Conservation (phyloP, 2,113 vertebrate genomes). For the Oryzias curvinotus region DNA sequence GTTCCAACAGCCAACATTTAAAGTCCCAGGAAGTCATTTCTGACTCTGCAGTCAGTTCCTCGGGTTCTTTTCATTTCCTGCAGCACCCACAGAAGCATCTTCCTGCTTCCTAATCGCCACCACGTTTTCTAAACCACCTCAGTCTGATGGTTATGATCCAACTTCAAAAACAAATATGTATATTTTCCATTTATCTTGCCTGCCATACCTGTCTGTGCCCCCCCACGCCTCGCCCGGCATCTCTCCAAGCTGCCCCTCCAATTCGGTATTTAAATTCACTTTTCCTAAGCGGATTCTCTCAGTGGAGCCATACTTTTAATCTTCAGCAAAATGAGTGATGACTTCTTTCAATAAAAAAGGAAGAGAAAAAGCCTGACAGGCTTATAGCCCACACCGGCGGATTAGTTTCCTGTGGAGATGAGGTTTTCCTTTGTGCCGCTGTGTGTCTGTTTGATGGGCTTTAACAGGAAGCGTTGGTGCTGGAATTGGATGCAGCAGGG, state of each 20-base stretch:
- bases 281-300: slow-evolving; percentile 99
- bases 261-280: slow-evolving; percentile 94
- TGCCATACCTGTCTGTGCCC: slow-evolving; percentile 67
- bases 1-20: slow-evolving; percentile 91
- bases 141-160: slow-evolving; percentile 61
- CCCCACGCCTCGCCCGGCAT: slow-evolving; percentile 67
- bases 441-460: slow-evolving; percentile 99
- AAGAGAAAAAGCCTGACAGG: slow-evolving; percentile 83
- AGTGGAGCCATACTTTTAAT: slow-evolving; percentile 99
- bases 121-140: slow-evolving; percentile 62
- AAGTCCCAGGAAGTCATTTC: slow-evolving; percentile 88
- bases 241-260: slow-evolving; percentile 84
- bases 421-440: slow-evolving; percentile 96
- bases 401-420: slow-evolving; percentile 99
- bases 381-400: slow-evolving; percentile 95
- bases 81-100: slow-evolving; percentile 21
- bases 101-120: slow-evolving; percentile 30
- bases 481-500: slow-evolving; percentile 99
- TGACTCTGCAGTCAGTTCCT: slow-evolving; percentile 84
- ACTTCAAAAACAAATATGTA: slow-evolving; percentile 85
- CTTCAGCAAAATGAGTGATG: slow-evolving; percentile 99
- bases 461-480: slow-evolving; percentile 97
- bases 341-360: slow-evolving; percentile 88
- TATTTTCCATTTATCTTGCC: slow-evolving; percentile 82
- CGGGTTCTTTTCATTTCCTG: slow-evolving; percentile 32